Conservation (phyloP, 1,140 invertebrate species). For the Apis laboriosa region DNA sequence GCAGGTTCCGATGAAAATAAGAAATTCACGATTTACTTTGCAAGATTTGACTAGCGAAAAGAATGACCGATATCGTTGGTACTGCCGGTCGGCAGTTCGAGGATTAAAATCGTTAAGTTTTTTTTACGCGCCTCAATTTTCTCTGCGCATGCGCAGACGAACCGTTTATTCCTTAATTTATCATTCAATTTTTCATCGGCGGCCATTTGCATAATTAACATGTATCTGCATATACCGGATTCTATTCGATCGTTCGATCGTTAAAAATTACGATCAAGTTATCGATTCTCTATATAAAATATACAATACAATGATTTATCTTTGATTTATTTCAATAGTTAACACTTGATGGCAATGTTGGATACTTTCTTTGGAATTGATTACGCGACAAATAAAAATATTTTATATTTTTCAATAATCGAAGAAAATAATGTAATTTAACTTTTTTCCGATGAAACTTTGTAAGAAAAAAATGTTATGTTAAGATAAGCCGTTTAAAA, state of each 20-base stretch:
- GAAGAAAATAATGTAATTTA: too few species aligned
- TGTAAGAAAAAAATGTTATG: background rate
- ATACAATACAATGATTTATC: too few species aligned
- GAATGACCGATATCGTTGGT: slow-evolving; percentile 20
- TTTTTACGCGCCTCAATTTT: background rate
- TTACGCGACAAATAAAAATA: too few species aligned
- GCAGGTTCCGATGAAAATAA: slow-evolving; percentile 26
- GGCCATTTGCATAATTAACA: background rate
- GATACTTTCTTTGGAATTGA: too few species aligned
- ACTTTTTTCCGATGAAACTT: background rate
- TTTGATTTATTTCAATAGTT: too few species aligned
- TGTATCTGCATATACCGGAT: background rate
- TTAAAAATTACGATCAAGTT: background rate
- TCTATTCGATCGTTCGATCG: background rate
- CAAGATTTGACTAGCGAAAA: slow-evolving; percentile 45
- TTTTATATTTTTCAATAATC: too few species aligned
- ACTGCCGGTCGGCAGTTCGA: background rate
- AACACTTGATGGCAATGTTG: too few species aligned
- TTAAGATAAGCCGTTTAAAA: too few species aligned
- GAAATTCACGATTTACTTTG: slow-evolving; percentile 31
- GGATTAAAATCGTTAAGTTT: background rate
- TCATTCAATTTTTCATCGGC: background rate
- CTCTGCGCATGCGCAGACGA: too few species aligned
- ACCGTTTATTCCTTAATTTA: background rate
- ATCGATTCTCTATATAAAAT: too few species aligned